Evolutionary conservation across 2,797 vertebrate species (phyloP).

Genomic region (Falco columbarius): DNA sequence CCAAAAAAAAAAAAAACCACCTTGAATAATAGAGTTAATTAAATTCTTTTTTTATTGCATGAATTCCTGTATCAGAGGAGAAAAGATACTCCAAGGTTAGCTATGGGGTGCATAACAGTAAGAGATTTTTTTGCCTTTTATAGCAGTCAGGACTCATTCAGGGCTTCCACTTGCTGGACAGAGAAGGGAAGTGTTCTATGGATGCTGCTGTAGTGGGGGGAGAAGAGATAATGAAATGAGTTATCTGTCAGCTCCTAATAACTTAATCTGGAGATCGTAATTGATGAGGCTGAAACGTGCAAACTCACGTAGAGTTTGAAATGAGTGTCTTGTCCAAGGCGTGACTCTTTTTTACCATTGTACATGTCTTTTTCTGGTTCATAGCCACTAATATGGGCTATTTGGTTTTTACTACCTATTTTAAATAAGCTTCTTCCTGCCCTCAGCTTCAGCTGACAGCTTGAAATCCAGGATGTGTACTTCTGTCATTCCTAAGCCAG

Average conservation of each 20-base stretch:
- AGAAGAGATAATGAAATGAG: not conserved
- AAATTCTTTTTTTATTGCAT: not conserved
- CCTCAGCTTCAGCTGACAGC: not conserved
- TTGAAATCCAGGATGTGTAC: conserved; percentile 2
- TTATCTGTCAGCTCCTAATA: conserved; percentile 18
- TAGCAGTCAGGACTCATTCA: conserved; percentile 49
- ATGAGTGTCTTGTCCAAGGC: not conserved
- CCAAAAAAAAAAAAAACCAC: not conserved
- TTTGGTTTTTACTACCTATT: conserved; percentile 2
- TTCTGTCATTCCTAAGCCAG: not conserved
- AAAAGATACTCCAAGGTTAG: conserved; percentile 20
- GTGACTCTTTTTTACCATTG: not conserved
- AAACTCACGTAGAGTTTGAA: not conserved
- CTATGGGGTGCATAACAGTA: conserved; percentile 14
- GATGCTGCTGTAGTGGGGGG: not conserved
- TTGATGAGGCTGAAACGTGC: not conserved
- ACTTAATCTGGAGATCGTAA: not conserved
- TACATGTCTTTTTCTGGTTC: not conserved
- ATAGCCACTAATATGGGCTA: not conserved
- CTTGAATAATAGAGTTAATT: not conserved
- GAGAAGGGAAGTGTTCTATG: conserved; percentile 1
- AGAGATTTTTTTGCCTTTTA: conserved; percentile 70
- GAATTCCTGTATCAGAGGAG: not conserved
- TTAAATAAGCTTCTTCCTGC: conserved; percentile 10
- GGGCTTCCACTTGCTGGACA: conserved; percentile 47